These are phyloP conservation scores for Seladonia tumulorum DNA, from an alignment of 2,888 invertebrate genomes.

Conservation along the genomic window DNA sequence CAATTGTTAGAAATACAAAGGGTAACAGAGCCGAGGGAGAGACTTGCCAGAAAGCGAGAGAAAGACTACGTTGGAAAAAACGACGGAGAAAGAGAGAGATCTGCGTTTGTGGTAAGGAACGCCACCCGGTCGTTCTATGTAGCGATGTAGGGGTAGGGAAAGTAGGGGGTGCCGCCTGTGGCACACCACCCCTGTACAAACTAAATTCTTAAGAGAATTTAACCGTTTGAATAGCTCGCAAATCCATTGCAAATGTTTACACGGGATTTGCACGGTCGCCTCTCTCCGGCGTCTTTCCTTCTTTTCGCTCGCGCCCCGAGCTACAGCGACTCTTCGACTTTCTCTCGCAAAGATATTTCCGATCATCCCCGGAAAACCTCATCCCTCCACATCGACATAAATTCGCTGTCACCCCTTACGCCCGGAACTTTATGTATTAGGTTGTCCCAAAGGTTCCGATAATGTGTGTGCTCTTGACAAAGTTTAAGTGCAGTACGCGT, in stretches of 20 bases:
- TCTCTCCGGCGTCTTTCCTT: slow-evolving; percentile 52
- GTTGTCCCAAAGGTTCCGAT: too few relatives aligned
- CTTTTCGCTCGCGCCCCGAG: slow-evolving; percentile 57
- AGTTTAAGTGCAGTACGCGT: too few relatives aligned
- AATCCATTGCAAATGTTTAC: slow-evolving; percentile 85
- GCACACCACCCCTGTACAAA: slow-evolving; percentile 81
- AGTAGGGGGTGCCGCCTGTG: slow-evolving; percentile 72
- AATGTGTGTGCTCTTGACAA: too few relatives aligned
- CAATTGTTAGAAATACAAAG: slow-evolving; percentile 84
- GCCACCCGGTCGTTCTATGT: slow-evolving; percentile 48
- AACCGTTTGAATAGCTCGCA: slow-evolving; percentile 84
- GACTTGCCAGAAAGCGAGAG: slow-evolving; percentile 70
- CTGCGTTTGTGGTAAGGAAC: slow-evolving; percentile 68
- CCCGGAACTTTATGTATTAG: too few relatives aligned
- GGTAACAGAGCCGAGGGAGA: slow-evolving; percentile 76
- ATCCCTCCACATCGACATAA: not conserved
- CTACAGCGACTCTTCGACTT: slow-evolving; percentile 64
- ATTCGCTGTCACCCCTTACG: not conserved
- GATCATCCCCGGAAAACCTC: slow-evolving; percentile 12
- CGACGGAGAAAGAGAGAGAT: slow-evolving; percentile 67
- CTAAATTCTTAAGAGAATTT: slow-evolving; percentile 85
- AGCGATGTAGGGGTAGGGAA: slow-evolving; percentile 61
- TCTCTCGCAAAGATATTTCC: slow-evolving; percentile 38
- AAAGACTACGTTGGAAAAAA: slow-evolving; percentile 16
- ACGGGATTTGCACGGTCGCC: slow-evolving; percentile 80